Evolutionary conservation across 2,888 invertebrate genomes (phyloP).

Genomic region (Drosophila suboccidentalis): DNA sequence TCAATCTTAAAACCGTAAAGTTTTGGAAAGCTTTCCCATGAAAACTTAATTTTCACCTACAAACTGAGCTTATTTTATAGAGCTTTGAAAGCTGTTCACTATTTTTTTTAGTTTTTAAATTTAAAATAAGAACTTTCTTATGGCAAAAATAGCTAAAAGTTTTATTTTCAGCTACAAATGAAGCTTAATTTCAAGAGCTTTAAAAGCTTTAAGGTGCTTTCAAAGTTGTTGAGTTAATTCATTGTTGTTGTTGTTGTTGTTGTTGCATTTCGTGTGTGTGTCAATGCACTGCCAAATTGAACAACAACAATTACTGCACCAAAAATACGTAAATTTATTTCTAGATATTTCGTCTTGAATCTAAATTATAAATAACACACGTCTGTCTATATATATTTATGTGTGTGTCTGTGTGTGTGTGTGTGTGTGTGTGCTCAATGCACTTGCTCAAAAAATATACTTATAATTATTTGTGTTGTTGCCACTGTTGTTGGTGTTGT

Average conservation of each 20-base stretch:
- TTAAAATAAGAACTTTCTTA: too few relatives aligned
- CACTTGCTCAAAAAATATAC: slow-evolving; percentile 35
- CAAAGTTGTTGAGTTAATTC: not conserved
- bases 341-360: slow-evolving; percentile 72
- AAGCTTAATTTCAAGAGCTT: not conserved
- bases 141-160: not conserved
- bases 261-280: slow-evolving; percentile 30
- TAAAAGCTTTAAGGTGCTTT: not conserved
- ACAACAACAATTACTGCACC: slow-evolving; percentile 22
- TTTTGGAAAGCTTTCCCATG: too few relatives aligned
- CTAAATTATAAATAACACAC: slow-evolving; percentile 61
- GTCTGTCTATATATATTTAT: not conserved
- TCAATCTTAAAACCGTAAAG: too few relatives aligned
- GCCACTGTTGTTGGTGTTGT: too few relatives aligned
- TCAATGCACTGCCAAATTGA: slow-evolving; percentile 66
- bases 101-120: too few relatives aligned
- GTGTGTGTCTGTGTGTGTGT: slow-evolving; percentile 13
- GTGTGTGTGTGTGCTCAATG: slow-evolving; percentile 36
- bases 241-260: slow-evolving; percentile 33
- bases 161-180: not conserved
- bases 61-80: not conserved
- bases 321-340: slow-evolving; percentile 53
- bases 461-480: not conserved
- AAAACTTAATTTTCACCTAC: not conserved
- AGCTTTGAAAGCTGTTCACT: too few relatives aligned